Evolutionary conservation across 2,113 vertebrate species (phyloP).

Genomic region (Hippocampus zosterae): DNA sequence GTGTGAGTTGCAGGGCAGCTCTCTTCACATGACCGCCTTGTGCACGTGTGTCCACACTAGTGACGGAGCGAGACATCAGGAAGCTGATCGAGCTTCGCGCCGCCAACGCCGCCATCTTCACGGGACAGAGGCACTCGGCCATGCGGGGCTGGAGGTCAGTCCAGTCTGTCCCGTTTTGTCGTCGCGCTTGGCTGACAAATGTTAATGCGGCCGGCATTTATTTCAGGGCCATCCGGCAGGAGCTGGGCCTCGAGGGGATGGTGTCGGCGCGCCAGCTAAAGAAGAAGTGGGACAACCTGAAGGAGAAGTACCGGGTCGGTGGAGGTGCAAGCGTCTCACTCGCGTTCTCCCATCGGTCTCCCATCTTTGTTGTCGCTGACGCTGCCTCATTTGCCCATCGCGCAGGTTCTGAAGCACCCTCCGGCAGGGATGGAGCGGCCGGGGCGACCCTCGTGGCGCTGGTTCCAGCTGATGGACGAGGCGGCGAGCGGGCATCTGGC

Average conservation of each 20-base stretch:
- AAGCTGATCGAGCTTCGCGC: conserved; percentile 59
- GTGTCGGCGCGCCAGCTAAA: conserved; percentile 56
- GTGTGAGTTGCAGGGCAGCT: too few species aligned
- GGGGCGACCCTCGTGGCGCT: conserved; percentile 53
- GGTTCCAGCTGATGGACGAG: conserved; percentile 62
- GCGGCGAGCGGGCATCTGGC: conserved; percentile 45
- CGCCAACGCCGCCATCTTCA: conserved; percentile 54
- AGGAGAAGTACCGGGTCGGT: conserved; percentile 59
- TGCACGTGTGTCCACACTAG: conserved; percentile 6
- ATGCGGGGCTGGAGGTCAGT: conserved; percentile 60
- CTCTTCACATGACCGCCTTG: too few species aligned
- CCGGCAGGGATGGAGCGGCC: conserved; percentile 32
- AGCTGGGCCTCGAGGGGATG: conserved; percentile 58
- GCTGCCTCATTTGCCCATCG: background rate
- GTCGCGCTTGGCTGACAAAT: too few species aligned
- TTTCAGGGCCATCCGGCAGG: conserved; percentile 54
- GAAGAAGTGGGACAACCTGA: conserved; percentile 70
- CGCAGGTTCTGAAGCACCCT: conserved; percentile 56
- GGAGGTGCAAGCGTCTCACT: background rate
- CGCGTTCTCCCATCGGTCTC: too few species aligned
- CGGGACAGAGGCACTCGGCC: conserved; percentile 61
- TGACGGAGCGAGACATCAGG: conserved; percentile 54
- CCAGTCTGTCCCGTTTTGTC: too few species aligned
- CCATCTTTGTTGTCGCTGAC: too few species aligned
- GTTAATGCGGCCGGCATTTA: background rate